Evolutionary conservation across 2,797 vertebrate genomes (phyloP).

Genomic region (Rhabdomys pumilio): DNA sequence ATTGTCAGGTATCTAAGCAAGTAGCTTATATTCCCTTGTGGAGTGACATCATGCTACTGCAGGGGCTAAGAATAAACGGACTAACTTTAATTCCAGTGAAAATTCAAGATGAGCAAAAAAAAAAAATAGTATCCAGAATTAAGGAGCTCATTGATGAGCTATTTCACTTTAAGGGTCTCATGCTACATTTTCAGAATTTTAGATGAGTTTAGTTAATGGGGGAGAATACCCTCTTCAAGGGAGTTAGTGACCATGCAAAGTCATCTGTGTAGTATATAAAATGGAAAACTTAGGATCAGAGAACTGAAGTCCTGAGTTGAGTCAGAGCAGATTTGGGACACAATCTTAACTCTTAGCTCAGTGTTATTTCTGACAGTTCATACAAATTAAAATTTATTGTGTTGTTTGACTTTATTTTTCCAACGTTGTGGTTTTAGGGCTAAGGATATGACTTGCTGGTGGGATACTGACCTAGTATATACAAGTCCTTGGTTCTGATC

Average conservation of each 20-base stretch:
- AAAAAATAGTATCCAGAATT: background rate
- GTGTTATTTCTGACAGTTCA: conserved; percentile 48
- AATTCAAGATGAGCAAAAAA: conserved; percentile 62
- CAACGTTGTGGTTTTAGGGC: background rate
- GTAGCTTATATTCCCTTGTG: background rate
- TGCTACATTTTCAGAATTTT: conserved; percentile 55
- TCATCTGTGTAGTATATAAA: conserved; percentile 36
- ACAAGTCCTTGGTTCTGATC: background rate
- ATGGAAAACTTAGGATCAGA: conserved; percentile 36
- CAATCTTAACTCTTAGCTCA: conserved; percentile 27
- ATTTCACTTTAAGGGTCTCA: background rate
- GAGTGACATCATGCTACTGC: conserved; percentile 39
- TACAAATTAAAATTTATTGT: background rate
- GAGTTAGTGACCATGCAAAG: background rate
- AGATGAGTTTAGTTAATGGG: conserved; percentile 38
- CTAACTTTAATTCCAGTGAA: conserved; percentile 36
- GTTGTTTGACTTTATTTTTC: conserved; percentile 8
- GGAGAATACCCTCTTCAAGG: conserved; percentile 19
- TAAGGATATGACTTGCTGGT: background rate
- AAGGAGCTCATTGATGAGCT: conserved; percentile 53
- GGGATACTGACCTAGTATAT: background rate
- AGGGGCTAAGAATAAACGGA: conserved; percentile 41
- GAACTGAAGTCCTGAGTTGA: conserved; percentile 15
- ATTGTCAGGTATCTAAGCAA: background rate
- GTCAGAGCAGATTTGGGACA: background rate